These are phyloP conservation scores for Enchytraeus crypticus DNA, from an alignment of 2,888 invertebrate species.

Conservation along the genomic window DNA sequence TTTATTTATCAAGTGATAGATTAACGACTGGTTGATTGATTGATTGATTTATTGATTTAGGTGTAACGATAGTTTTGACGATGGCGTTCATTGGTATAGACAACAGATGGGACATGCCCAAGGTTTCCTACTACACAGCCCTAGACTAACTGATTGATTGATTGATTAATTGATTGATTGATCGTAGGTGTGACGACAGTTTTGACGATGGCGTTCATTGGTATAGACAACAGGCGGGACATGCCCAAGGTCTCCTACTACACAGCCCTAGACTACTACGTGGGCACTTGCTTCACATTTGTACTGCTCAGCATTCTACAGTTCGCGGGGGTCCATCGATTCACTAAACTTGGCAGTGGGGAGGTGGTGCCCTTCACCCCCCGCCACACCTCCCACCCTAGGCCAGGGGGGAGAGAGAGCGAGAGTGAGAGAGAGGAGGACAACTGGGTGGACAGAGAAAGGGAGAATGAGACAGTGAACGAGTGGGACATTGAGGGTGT, in stretches of 20 bases:
- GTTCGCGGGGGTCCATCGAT: conserved; percentile 92
- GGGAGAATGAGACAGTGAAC: not conserved
- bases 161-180: too few relatives aligned
- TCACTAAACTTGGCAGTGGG: conserved; percentile 71
- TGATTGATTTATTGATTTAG: too few relatives aligned
- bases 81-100: conserved; percentile 48
- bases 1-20: too few relatives aligned
- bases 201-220: conserved; percentile 17
- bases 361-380: conserved; percentile 46
- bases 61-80: conserved; percentile 17
- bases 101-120: conserved; percentile 70
- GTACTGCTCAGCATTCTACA: conserved; percentile 73
- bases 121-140: conserved; percentile 77
- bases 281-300: conserved; percentile 65
- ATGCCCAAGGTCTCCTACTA: conserved; percentile 76
- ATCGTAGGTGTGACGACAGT: conserved; percentile 16
- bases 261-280: conserved; percentile 76
- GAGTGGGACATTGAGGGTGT: too few relatives aligned
- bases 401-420: conserved; percentile 2
- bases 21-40: too few relatives aligned
- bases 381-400: conserved; percentile 3
- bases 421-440: not conserved
- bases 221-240: conserved; percentile 65
- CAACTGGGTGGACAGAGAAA: not conserved
- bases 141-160: too few relatives aligned